Evolutionary conservation across 2,888 invertebrate species (phyloP), one percentile per base, ranked within the genome.

Genomic region (Zhuqinia jingwanae): DNA sequence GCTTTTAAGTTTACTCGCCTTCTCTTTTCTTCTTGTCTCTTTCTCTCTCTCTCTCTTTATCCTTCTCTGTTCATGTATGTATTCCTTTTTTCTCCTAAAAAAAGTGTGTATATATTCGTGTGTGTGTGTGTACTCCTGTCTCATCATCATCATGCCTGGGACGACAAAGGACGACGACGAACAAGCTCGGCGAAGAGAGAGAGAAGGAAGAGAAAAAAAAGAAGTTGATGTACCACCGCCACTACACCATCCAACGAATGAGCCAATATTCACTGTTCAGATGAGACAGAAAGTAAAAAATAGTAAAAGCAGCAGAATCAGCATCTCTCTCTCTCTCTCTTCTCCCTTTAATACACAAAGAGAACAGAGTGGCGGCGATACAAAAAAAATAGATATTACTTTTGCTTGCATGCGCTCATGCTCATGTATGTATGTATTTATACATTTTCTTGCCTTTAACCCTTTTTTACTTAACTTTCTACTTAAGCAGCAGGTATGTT

Each of bases 241-340:
- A 36, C 70, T 45, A n/a, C 27, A 42, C 25, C 47, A 45, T 22
- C 63, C 22, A 47, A 70, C 75, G 82, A 82, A 85, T 86, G 86
- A 86, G 86, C 86, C 86, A 86, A 86, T 86, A 86, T 86, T 86
- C 86, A 79, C 78, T 86, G 80, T 86, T 86, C 80, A 79, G 68
- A 70, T 36, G 70, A 79, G 27, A 47, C n/a, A 17, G 63, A 80
- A 63, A 80, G 65, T 53, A 80, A 68, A 80, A 63, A 80, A 68
- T 63, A 27, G 63, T 79, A 79, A 60, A 79, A 56, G 75, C 58
- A 58, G 58, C 20, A 53, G 75, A 75, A 75, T 75, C 75, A 75
- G 53, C 50, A 75, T 75, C 75, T 75, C 30, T 63, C 30, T 68
- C 68, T 27, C 1, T 22, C 1, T 58, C n/a, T 36, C 42, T 68